These are phyloP conservation scores for Oxyscelio sp. DNA, from an alignment of 2,888 invertebrate genomes.

Conservation along the genomic window DNA sequence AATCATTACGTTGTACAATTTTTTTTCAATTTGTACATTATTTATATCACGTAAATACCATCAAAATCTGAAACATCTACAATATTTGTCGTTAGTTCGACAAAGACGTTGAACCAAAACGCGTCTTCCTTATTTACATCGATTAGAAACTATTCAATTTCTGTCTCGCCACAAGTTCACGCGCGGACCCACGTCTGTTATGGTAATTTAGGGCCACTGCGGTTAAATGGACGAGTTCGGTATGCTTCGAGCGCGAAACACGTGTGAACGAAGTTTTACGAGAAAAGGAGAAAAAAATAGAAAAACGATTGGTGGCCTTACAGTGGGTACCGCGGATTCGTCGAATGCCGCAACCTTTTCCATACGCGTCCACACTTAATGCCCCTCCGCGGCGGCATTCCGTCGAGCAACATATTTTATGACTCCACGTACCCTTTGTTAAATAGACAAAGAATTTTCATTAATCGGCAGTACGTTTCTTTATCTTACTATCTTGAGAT, in stretches of 20 bases:
- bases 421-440: slow-evolving; percentile 54
- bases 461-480: slow-evolving; percentile 66
- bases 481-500: slow-evolving; percentile 68
- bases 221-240: slow-evolving; percentile 43
- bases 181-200: too few species aligned
- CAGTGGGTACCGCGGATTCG: slow-evolving; percentile 54
- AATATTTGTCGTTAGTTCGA: too few species aligned
- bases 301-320: slow-evolving; percentile 39
- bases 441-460: slow-evolving; percentile 72
- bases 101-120: too few species aligned
- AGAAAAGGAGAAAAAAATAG: slow-evolving; percentile 48
- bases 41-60: too few species aligned
- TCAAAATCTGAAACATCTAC: too few species aligned
- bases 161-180: too few species aligned
- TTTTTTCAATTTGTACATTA: too few species aligned
- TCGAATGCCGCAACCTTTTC: slow-evolving; percentile 58
- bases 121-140: too few species aligned
- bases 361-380: slow-evolving; percentile 40
- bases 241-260: slow-evolving; percentile 43
- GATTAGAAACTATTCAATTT: too few species aligned
- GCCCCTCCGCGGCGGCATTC: slow-evolving; percentile 39
- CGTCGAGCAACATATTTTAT: slow-evolving; percentile 58
- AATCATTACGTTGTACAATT: too few species aligned
- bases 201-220: slow-evolving; percentile 45
- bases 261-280: slow-evolving; percentile 53